phyloP scores from a whole-genome alignment of 2,113 vertebrate genomes.

The Amblyornis subalaris region DNA sequence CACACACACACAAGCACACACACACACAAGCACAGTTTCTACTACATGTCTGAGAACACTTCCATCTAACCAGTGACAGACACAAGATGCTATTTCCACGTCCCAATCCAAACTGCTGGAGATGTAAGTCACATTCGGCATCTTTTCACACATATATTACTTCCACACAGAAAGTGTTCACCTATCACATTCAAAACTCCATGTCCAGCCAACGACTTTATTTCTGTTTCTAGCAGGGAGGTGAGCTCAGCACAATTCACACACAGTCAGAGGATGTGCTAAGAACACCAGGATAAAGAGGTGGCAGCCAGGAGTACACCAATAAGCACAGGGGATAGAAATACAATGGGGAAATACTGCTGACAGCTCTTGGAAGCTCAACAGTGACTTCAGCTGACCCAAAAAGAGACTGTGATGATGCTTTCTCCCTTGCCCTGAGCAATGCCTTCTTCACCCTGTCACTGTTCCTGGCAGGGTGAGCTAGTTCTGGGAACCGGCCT shows the following conservation, averaged over 20 bases:
- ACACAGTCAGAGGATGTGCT: fast-evolving
- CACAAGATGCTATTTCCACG: not conserved
- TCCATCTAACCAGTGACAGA: not conserved
- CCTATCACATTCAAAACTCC: not conserved
- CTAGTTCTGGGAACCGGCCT: not conserved
- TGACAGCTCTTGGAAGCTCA: not conserved
- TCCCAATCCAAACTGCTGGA: not conserved
- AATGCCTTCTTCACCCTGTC: not conserved
- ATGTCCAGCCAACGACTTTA: not conserved
- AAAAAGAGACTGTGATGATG: not conserved
- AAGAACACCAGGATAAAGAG: not conserved
- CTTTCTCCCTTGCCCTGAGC: not conserved
- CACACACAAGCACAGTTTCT: not conserved
- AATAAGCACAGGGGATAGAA: not conserved
- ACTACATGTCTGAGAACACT: not conserved
- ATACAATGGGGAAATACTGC: not conserved
- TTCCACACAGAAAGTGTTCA: not conserved
- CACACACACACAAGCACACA: not conserved
- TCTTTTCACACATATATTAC: not conserved
- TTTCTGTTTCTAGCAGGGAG: not conserved
- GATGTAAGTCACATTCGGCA: fast-evolving
- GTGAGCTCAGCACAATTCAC: not conserved
- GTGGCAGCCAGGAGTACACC: not conserved
- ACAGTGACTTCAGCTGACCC: not conserved
- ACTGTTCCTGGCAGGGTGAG: not conserved